Conservation (phyloP, 2,797 vertebrate genomes). For the Enteromius argenteus region DNA sequence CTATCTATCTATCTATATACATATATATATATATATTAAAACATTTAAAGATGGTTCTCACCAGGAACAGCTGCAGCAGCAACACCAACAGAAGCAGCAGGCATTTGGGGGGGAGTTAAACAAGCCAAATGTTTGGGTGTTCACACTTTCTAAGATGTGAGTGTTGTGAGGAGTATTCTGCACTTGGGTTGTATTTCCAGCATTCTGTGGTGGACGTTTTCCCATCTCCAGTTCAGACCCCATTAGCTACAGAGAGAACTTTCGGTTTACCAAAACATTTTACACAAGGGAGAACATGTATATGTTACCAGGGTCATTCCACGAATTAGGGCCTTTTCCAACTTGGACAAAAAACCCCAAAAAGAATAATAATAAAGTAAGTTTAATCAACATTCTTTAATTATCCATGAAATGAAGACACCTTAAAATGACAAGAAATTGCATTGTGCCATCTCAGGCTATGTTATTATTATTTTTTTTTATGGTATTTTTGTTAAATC, state of each 20-base stretch:
- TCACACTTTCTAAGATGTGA: slow-evolving; percentile 71
- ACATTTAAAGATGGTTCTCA: slow-evolving; percentile 67
- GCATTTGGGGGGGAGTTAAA: slow-evolving; percentile 82
- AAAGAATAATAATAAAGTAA: too few relatives aligned
- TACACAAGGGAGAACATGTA: not conserved
- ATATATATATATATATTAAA: not conserved
- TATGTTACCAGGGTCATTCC: not conserved
- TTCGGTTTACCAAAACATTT: not conserved
- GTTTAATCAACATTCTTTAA: too few relatives aligned
- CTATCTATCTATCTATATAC: too few relatives aligned
- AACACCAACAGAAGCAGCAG: slow-evolving; percentile 99
- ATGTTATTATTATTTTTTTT: too few relatives aligned
- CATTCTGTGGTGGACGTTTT: slow-evolving; percentile 84
- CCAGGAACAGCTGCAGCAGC: slow-evolving; percentile 99
- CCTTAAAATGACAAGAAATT: too few relatives aligned
- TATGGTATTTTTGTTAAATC: too few relatives aligned
- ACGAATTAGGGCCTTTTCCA: too few relatives aligned
- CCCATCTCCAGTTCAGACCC: slow-evolving; percentile 82
- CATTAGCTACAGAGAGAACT: slow-evolving; percentile 70
- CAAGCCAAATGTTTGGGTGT: slow-evolving; percentile 74
- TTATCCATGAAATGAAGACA: too few relatives aligned
- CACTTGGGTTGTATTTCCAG: slow-evolving; percentile 76
- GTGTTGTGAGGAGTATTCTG: slow-evolving; percentile 76
- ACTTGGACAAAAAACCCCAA: too few relatives aligned
- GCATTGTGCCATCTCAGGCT: too few relatives aligned